Base-by-base conservation (phyloP, 2,888 invertebrate genomes). In the Ochropacha duplaris region DNA sequence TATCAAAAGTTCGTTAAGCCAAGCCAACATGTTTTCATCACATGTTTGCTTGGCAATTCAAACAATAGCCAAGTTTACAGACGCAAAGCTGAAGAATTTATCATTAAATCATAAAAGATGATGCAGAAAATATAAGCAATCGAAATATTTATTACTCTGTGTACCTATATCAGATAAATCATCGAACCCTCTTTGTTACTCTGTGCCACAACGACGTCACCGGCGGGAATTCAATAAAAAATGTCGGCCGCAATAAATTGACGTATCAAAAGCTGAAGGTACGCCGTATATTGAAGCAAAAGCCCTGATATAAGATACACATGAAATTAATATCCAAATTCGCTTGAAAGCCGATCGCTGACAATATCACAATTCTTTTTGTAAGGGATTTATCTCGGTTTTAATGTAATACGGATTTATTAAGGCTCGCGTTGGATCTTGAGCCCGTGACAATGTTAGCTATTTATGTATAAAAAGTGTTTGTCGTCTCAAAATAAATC, bases 161-260 rank as follows among this genome's bases (percentile, higher is more conserved):
- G 44, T 6, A n/a, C n/a, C n/a, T n/a, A 9, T 44, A 19, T 44
- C 9, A 44, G 9, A 44, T 44, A 44, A 44, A 44, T 44, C 44
- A 44, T 44, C 19, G n/a, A 44, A 19, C 44, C 31, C 36, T 36
- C 44, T 44, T 44, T 44, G 44, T 44, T 19, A 19, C 2, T 44
- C 16, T 19, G 16, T 19, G 16, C 2, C 9, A 9, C 16, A 19
- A 56, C 54, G 70, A 74, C 67, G 76, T 74, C 74, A 76, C 51
- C 57, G 56, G 44, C 34, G 50, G 59, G 61, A 56, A 60, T 69
- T 62, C 56, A 70, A 71, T 67, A 74, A 71, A 69, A 31, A 49
- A 54, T 31, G 36, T 60, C 65, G 78, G 64, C 59, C 62, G 74
- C 76, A 66, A 84, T 85, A 84, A 85, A 85, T 84, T 77, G 70